A percentile compares a stretch with the other conserved stretches of the same genome.
phyloP scores from a whole-genome alignment of 2,888 invertebrate genomes.

The Drosophila infuscata region DNA sequence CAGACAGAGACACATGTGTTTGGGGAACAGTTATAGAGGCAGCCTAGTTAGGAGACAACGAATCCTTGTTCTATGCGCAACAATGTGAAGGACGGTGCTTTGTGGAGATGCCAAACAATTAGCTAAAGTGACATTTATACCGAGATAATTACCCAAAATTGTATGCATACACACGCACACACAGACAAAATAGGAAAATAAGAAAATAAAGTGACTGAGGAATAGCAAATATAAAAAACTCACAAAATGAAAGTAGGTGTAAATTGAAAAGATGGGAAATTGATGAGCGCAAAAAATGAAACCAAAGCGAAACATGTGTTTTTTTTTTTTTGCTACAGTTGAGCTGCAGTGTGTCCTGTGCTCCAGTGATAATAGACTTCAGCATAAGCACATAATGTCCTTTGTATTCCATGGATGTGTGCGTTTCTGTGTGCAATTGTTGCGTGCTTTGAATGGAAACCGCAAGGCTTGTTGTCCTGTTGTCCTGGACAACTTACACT shows the following conservation, averaged over 20 bases:
- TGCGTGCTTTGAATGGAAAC: conserved; percentile 55
- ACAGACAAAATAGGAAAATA: conserved; percentile 3
- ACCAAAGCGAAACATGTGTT: conserved; percentile 10
- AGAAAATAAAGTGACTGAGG: background rate
- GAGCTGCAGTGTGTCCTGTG: conserved; percentile 8
- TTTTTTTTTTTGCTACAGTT: conserved; percentile 15
- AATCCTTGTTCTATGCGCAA: conserved; percentile 2
- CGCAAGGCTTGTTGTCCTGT: conserved; percentile 21
- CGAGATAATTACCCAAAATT: conserved; percentile 67
- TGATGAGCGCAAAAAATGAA: background rate
- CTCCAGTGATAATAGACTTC: conserved; percentile 53
- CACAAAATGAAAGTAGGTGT: conserved; percentile 22
- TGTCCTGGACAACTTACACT: conserved; percentile 25
- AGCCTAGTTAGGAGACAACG: conserved; percentile 3
- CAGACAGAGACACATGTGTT: conserved; percentile 8
- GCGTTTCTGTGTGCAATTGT: conserved; percentile 34
- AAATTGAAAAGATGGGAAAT: conserved; percentile 28
- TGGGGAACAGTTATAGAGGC: background rate
- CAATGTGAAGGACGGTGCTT: conserved; percentile 8
- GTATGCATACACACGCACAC: conserved; percentile 40
- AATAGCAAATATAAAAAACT: background rate
- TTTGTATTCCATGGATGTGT: conserved; percentile 13
- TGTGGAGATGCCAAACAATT: conserved; percentile 60
- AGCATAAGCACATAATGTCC: conserved; percentile 35
- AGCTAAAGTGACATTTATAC: conserved; percentile 70